A percentile compares a stretch with the other conserved stretches of the same genome.
Conservation (phyloP, 2,113 vertebrate species). For the Saccopteryx bilineata region DNA sequence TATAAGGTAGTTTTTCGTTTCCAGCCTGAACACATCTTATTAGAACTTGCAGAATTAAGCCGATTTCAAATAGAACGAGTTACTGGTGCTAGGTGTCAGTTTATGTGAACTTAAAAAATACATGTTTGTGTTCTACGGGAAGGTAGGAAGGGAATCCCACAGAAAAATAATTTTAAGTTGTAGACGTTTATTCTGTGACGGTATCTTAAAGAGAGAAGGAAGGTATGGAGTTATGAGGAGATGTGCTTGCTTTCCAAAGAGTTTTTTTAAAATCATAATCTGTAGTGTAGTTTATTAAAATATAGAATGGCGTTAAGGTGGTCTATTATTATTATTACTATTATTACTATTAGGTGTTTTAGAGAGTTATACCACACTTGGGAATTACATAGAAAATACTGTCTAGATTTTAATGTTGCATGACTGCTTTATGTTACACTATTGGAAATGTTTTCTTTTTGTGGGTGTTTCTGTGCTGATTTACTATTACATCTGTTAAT, state of each 20-base stretch:
- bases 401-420: background rate
- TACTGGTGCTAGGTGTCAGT: background rate
- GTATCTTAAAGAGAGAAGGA: background rate
- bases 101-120: background rate
- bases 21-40: constrained; percentile 86
- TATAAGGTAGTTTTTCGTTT: constrained; percentile 95
- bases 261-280: background rate
- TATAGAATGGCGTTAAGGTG: background rate
- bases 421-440: constrained; percentile 24
- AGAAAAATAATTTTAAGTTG: background rate
- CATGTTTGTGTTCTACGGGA: background rate
- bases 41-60: constrained; percentile 79
- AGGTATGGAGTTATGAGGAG: background rate
- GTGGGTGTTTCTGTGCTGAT: background rate
- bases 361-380: background rate
- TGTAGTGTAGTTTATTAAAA: background rate
- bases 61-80: constrained; percentile 25
- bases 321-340: background rate
- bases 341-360: background rate
- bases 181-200: background rate
- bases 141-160: background rate
- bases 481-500: background rate
- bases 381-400: background rate
- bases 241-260: background rate
- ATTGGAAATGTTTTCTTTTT: background rate